Conservation (phyloP, 1,140 invertebrate species). For the Spodoptera frugiperda region DNA sequence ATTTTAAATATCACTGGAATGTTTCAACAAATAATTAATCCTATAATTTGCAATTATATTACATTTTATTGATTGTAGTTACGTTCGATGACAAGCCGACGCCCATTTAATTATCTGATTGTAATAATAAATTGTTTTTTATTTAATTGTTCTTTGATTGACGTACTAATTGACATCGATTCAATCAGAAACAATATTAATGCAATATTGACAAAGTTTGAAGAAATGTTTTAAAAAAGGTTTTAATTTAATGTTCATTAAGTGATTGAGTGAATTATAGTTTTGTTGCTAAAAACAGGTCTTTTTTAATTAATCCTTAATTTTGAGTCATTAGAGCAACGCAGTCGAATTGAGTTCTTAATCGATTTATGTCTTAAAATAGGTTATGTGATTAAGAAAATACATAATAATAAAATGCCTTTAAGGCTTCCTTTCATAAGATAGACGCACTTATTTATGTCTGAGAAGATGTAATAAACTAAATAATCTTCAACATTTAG, state of each 20-base stretch:
- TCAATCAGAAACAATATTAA: slow-evolving; percentile 3
- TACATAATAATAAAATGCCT: too few species aligned
- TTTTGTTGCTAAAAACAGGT: background rate
- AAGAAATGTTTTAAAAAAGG: slow-evolving; percentile 1
- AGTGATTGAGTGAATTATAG: background rate
- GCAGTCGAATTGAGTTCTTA: too few species aligned
- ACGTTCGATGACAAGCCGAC: too few species aligned
- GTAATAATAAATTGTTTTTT: background rate
- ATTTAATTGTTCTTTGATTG: background rate
- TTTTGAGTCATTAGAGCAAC: too few species aligned
- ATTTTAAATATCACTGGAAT: too few species aligned
- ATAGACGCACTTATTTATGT: too few species aligned
- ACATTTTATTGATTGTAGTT: too few species aligned
- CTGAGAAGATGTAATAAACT: too few species aligned
- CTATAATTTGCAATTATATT: background rate
- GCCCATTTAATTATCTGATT: background rate
- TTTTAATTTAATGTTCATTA: background rate
- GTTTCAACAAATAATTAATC: background rate
- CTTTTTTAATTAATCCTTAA: background rate
- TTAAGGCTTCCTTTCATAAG: too few species aligned
- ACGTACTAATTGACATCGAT: background rate
- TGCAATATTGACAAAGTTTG: background rate
- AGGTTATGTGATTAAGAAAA: too few species aligned
- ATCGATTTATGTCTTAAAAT: too few species aligned
- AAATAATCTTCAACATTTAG: too few species aligned